Conservation (phyloP, 2,888 invertebrate species). For the Drosophila silvestris region DNA sequence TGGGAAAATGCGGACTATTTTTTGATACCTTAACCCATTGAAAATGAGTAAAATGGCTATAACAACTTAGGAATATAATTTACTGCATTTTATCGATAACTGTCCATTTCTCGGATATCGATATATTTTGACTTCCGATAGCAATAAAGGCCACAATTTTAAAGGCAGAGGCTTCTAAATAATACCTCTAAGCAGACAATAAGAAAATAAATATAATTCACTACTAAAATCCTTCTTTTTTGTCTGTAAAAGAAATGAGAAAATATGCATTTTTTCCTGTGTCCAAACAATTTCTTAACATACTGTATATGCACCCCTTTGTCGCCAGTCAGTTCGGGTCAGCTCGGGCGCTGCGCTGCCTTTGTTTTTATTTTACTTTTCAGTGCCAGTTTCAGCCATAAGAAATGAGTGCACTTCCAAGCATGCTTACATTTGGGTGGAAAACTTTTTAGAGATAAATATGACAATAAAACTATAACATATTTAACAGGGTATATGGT, state of each 20-base stretch:
- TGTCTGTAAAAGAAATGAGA: neutral
- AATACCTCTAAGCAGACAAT: too few species aligned
- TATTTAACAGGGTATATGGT: neutral
- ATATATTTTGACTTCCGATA: neutral
- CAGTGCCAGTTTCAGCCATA: neutral
- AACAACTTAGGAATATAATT: too few species aligned
- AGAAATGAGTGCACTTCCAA: neutral
- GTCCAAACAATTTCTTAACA: neutral
- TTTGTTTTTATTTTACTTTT: neutral
- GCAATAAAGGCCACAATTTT: too few species aligned
- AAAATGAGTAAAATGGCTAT: neutral
- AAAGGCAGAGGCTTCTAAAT: too few species aligned
- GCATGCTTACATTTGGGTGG: neutral
- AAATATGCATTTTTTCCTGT: neutral
- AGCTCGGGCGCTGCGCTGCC: neutral
- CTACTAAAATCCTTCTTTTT: neutral
- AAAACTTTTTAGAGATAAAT: neutral
- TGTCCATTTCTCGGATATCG: neutral
- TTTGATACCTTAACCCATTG: neutral
- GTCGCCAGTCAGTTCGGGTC: neutral
- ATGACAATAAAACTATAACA: neutral
- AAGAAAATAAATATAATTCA: neutral
- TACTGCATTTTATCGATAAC: neutral
- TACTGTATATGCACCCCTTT: neutral
- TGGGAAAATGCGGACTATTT: neutral